A percentile compares a stretch with the other conserved stretches of the same genome.
Evolutionary conservation across 1,140 invertebrate species (phyloP).

Genomic region (Gryon sp.): DNA sequence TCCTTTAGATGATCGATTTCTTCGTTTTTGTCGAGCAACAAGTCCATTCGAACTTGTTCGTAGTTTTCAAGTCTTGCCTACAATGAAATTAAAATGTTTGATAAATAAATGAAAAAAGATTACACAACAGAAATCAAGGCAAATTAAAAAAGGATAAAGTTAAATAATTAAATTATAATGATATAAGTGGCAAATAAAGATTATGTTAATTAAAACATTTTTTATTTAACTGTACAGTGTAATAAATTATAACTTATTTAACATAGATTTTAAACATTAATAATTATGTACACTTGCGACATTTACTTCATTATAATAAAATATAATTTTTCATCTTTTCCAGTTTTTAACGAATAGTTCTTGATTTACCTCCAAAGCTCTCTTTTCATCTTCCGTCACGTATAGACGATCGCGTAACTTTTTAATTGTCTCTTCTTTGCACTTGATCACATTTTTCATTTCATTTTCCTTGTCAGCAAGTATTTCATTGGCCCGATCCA

Average conservation of each 20-base stretch:
- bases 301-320: too few species aligned
- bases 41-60: constrained; percentile 69
- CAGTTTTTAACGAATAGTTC: too few species aligned
- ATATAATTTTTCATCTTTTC: too few species aligned
- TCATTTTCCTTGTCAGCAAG: constrained; percentile 81
- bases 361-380: constrained; percentile 78
- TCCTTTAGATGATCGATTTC: constrained; percentile 83
- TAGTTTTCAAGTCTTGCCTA: constrained; percentile 68
- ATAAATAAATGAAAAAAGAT: constrained; percentile 5
- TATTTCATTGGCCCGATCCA: constrained; percentile 76
- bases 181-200: constrained; percentile 2
- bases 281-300: too few species aligned
- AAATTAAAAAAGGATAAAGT: too few species aligned
- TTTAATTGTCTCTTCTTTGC: constrained; percentile 80
- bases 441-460: constrained; percentile 75
- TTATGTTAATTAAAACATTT: too few species aligned
- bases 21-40: constrained; percentile 84
- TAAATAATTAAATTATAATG: too few species aligned
- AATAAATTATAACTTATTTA: too few species aligned
- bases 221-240: too few species aligned
- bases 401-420: constrained; percentile 81
- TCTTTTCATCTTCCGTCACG: constrained; percentile 80
- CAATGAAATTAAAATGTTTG: constrained; percentile 17
- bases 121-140: not conserved
- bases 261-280: too few species aligned